Base-by-base conservation (phyloP, 2,113 vertebrate species). In the Natator depressus region DNA sequence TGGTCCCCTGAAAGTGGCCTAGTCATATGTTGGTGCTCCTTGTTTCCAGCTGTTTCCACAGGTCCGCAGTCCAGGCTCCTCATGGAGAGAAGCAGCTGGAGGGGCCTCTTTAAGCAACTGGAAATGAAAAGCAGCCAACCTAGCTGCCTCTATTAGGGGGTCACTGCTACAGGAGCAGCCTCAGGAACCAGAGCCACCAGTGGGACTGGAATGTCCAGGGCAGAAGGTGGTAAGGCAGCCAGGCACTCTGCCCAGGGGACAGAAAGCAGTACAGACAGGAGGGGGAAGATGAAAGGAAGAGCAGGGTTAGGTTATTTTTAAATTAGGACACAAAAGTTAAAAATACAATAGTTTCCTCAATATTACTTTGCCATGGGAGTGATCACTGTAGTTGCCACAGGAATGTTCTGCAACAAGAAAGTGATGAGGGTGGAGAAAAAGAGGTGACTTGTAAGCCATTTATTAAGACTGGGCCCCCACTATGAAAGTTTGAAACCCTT, bases 261-360 rank as follows among this genome's bases (percentile, higher is more conserved):
- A 95, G 87, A 93, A 95, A 94, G 82, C 31, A 91, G 59, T 87
- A 57, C n/a, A 89, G n/a, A 20, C 57, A 84, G 84, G 57, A 85
- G 22, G 54, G 20, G 20, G 14, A 91, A 7, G 29, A 49, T 54
- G 47, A 87, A 75, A 75, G 19, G 38, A 75, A 75, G n/a, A 75
- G 38, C 35, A n/a, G 38, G 19, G 69, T 19, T 38, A 10, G 16
- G n/a, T 10, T 0, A 0, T 50, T 47, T 8, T 92, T 90, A 82
- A 79, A 79, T 89, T 65, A 65, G 51, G 86, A 38, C n/a, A n/a
- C 2, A 10, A 42, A 42, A 42, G 38, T 42, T 75, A 75, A 75
- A 75, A 22, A 42, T 92, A 50, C 86, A 94, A n/a, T 80, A 86
- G 5, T 38, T 42, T 95, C 95, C 80, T 92, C 55, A 79, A 92